Evolutionary conservation across 2,888 invertebrate species (phyloP).

Genomic region (Bombyx huttoni): DNA sequence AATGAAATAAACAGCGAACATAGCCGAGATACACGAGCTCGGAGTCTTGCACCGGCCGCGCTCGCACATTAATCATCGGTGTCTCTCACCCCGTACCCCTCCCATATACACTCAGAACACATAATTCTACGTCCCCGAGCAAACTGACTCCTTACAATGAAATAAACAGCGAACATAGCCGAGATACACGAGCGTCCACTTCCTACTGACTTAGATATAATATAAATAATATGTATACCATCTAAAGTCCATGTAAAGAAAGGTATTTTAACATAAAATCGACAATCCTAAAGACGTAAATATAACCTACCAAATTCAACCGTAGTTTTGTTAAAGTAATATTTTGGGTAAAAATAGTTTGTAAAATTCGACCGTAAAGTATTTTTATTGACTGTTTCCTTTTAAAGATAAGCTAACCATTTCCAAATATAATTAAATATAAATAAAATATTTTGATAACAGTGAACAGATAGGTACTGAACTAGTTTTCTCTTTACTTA

Average conservation of each 20-base stretch:
- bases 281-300: too few relatives aligned
- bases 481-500: too few relatives aligned
- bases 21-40: constrained; percentile 17
- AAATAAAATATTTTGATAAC: too few relatives aligned
- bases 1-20: constrained; percentile 27
- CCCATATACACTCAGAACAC: constrained; percentile 14
- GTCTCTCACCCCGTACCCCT: constrained; percentile 11
- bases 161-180: constrained; percentile 25
- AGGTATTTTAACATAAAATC: too few relatives aligned
- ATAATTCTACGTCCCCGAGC: constrained; percentile 31
- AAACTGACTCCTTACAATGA: constrained; percentile 23
- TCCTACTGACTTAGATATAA: background rate
- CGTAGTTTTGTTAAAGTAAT: too few relatives aligned
- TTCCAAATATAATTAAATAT: too few relatives aligned
- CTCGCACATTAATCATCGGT: constrained; percentile 33
- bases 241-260: background rate
- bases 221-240: background rate
- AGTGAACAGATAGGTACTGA: too few relatives aligned
- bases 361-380: too few relatives aligned
- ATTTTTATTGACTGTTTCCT: too few relatives aligned
- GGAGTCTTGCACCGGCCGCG: background rate
- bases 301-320: too few relatives aligned
- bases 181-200: constrained; percentile 17
- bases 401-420: too few relatives aligned
- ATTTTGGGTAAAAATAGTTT: too few relatives aligned